Base-by-base conservation (phyloP, 2,797 vertebrate genomes). In the Huso huso region DNA sequence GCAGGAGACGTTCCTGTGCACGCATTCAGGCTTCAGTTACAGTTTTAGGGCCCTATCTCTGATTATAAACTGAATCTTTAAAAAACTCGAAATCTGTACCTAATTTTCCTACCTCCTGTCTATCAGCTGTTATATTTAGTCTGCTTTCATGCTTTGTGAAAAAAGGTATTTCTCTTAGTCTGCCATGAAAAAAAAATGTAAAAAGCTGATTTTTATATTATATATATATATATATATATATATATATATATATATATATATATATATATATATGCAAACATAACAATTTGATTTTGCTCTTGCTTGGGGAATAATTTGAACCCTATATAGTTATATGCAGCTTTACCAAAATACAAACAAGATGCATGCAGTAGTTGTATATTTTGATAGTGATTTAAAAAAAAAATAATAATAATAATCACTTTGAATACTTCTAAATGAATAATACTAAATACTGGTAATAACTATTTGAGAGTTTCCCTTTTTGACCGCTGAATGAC, bases 401-500 rank as follows among this genome's bases (percentile, higher is more conserved):
- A 18, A 18, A 1, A 1, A 18, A 18, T 18, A 18, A 18, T 18
- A 18, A 18, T 18, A 18, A 18, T 18, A 18, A 18, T 18, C 15
- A 18, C 15, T 18, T 18, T 18, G 15, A 18, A 8, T 53, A 53
- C 12, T 53, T 53, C 52, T 8, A 53, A 53, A 8, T 53, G 52
- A 53, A 50, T 52, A 52, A 18, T 52, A 12, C 52, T 12, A 53
- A 53, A 53, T 53, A 12, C 8, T 53, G 52, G 52, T 12, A 53
- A 48, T n/a, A 67, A 51, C 37, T 67, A 67, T 51, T 37, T 50
- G 15, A 50, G 12, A 48, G 49, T 73, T 67, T 70, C 69, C 62
- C 61, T 64, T 49, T 90, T 78, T 95, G 93, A 93, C 93, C 93
- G 92, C 85, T 88, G 81, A 78, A 78, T 93, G 93, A 95, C 93